Percentiles rank a stretch among this genome's conserved stretches.
Conservation (phyloP, 2,113 vertebrate genomes). For the Heliornis fulica region DNA sequence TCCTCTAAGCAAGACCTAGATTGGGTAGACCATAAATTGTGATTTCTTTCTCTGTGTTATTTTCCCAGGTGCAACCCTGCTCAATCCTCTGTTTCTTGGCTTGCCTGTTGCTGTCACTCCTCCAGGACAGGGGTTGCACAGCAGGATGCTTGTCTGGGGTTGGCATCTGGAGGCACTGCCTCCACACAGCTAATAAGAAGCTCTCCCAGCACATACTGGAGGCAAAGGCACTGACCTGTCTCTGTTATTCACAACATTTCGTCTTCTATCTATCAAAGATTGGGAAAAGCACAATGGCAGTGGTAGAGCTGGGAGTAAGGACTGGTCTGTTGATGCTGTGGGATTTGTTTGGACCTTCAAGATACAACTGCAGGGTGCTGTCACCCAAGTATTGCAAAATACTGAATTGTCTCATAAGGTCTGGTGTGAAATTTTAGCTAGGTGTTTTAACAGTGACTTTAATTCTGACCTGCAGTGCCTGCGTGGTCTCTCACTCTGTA, state of each 20-base stretch:
- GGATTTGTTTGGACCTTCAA: neutral
- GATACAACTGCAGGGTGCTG: rapidly evolving
- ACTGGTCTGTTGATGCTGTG: neutral
- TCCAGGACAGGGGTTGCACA: neutral
- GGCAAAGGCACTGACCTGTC: neutral
- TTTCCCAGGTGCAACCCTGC: neutral
- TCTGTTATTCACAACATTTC: neutral
- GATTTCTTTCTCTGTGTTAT: neutral
- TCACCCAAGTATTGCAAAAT: neutral
- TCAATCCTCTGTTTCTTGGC: neutral
- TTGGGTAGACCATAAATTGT: neutral
- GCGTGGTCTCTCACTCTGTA: neutral
- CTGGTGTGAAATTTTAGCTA: neutral
- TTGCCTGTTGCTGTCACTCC: neutral
- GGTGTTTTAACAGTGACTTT: neutral
- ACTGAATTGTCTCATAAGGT: neutral
- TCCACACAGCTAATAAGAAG: neutral
- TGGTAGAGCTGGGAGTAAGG: neutral
- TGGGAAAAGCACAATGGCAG: neutral
- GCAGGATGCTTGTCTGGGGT: neutral
- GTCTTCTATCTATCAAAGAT: neutral
- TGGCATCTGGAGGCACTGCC: neutral
- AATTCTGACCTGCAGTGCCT: neutral
- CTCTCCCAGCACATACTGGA: neutral
- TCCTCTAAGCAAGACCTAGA: neutral